These are phyloP conservation scores for Laspeyria flexula DNA, from an alignment of 2,888 invertebrate genomes.

Conservation along the genomic window DNA sequence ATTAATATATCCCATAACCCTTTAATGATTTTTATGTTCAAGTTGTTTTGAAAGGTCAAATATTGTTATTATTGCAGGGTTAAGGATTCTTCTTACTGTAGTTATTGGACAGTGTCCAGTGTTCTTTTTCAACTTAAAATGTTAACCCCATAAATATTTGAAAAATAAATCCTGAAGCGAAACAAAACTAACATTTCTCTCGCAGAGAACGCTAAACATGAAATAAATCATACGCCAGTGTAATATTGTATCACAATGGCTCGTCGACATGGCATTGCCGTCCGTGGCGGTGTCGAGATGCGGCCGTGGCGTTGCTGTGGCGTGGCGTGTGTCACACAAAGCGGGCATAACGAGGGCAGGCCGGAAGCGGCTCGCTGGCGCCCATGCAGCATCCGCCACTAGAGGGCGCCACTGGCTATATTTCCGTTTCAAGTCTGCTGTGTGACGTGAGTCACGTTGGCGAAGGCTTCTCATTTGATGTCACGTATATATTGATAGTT, in stretches of 20 bases:
- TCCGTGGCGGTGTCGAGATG: conserved; percentile 28
- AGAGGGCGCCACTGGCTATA: conserved; percentile 63
- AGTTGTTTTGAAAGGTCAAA: too few species aligned
- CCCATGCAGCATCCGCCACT: conserved; percentile 60
- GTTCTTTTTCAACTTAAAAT: too few species aligned
- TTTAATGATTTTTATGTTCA: too few species aligned
- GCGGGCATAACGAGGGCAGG: conserved; percentile 69
- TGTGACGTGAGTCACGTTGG: conserved; percentile 30
- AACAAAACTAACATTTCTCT: conserved; percentile 7
- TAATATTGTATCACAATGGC: conserved; percentile 55
- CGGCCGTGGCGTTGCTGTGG: conserved; percentile 38
- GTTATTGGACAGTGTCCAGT: too few species aligned
- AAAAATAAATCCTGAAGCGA: too few species aligned
- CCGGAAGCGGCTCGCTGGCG: conserved; percentile 68
- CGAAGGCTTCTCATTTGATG: conserved; percentile 15
- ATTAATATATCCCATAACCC: too few species aligned
- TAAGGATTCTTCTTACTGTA: too few species aligned
- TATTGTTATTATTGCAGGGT: too few species aligned
- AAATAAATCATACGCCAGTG: conserved; percentile 45
- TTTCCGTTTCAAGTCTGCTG: conserved; percentile 56
- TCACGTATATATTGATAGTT: conserved; percentile 24
- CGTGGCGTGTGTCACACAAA: conserved; percentile 55
- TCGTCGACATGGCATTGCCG: conserved; percentile 42
- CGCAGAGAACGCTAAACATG: conserved; percentile 28
- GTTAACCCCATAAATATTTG: too few species aligned